Percentiles rank a stretch among this genome's conserved stretches.
phyloP scores from a whole-genome alignment of 2,888 invertebrate species.

The Calephelis perditalis region DNA sequence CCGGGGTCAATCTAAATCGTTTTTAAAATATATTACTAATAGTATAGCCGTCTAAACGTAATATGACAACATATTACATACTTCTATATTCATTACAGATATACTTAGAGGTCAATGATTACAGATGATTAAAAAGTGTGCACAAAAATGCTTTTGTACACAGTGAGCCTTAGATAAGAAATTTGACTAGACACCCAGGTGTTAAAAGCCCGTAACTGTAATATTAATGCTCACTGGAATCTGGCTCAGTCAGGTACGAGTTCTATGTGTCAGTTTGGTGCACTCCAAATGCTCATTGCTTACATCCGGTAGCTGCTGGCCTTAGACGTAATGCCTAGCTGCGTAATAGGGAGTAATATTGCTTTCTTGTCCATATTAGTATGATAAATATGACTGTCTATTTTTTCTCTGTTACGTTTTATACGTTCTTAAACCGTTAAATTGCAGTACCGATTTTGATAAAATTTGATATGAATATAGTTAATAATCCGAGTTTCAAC shows the following conservation, averaged over 20 bases:
- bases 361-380: background rate
- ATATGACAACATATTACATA: too few species aligned
- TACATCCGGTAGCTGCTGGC: background rate
- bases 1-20: too few species aligned
- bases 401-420: too few species aligned
- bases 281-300: conserved; percentile 1
- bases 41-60: too few species aligned
- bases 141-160: background rate
- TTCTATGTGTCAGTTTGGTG: background rate
- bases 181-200: conserved; percentile 23
- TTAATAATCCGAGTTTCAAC: too few species aligned
- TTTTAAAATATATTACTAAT: too few species aligned
- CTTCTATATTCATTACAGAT: too few species aligned
- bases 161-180: conserved; percentile 2
- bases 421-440: too few species aligned
- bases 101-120: too few species aligned
- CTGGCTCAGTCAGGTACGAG: background rate
- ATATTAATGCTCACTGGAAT: conserved; percentile 8
- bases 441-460: too few species aligned
- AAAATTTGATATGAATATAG: too few species aligned
- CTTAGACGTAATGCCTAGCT: background rate
- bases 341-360: background rate
- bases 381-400: background rate
- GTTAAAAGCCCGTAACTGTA: conserved; percentile 21
- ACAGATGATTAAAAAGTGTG: too few species aligned